phyloP scores from a whole-genome alignment of 2,113 vertebrate genomes.

The Larimichthys polyactis region DNA sequence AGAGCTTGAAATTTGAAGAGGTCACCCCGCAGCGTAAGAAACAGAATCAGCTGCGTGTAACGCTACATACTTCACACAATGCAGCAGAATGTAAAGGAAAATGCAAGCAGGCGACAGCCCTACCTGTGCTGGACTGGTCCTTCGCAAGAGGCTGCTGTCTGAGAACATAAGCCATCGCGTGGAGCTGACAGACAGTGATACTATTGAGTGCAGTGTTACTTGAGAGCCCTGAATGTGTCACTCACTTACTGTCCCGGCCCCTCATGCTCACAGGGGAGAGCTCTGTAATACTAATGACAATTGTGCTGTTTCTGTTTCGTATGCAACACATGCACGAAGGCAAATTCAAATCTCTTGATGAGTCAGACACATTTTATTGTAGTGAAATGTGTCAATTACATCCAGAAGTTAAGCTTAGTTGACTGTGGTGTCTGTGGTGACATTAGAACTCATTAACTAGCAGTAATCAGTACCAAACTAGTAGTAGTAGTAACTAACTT shows the following conservation, averaged over 20 bases:
- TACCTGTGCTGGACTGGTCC: slow-evolving; percentile 55
- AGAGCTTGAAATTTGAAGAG: background rate
- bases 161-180: slow-evolving; percentile 44
- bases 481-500: too few relatives aligned
- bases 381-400: too few relatives aligned
- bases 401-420: too few relatives aligned
- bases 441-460: too few relatives aligned
- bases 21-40: background rate
- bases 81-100: background rate
- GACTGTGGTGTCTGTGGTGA: too few relatives aligned
- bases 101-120: background rate
- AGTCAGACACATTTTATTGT: too few relatives aligned
- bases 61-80: background rate
- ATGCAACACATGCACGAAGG: background rate
- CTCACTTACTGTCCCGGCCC: slow-evolving; percentile 3
- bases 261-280: slow-evolving; percentile 1
- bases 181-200: slow-evolving; percentile 43
- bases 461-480: too few relatives aligned
- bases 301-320: background rate
- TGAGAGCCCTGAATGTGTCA: slow-evolving; percentile 51
- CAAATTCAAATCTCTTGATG: too few relatives aligned
- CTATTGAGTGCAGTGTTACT: slow-evolving; percentile 51
- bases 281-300: background rate
- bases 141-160: slow-evolving; percentile 45
- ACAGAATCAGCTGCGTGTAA: background rate